A percentile compares a stretch with the other conserved stretches of the same genome.
phyloP scores from a whole-genome alignment of 2,888 invertebrate genomes.

The Drosophila suboccidentalis region DNA sequence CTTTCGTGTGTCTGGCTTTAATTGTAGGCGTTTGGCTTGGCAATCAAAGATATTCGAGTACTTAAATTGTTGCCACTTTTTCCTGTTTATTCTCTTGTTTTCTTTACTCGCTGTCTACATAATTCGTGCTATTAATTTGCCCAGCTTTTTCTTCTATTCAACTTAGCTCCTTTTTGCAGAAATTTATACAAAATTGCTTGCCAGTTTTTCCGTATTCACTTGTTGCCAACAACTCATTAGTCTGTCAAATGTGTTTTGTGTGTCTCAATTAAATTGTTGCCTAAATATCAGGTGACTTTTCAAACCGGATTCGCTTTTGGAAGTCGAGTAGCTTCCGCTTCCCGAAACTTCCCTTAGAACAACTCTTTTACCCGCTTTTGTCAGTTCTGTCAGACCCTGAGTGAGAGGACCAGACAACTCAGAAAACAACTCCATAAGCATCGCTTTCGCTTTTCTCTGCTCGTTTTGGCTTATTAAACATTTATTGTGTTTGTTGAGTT shows the following conservation, averaged over 20 bases:
- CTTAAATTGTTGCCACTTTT: conserved; percentile 40
- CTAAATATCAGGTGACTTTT: conserved; percentile 20
- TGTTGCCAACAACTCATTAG: conserved; percentile 1
- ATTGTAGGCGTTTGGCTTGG: conserved; percentile 57
- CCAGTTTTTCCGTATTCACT: neutral
- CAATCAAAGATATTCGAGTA: conserved; percentile 25
- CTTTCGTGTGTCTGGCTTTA: conserved; percentile 22
- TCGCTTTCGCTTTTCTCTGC: conserved; percentile 43
- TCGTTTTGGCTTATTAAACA: conserved; percentile 78
- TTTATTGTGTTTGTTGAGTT: conserved; percentile 78
- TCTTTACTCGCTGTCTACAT: neutral
- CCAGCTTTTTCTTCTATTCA: neutral
- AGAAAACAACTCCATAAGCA: conserved; percentile 16
- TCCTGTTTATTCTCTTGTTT: neutral
- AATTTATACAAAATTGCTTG: neutral
- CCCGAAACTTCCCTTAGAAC: conserved; percentile 50
- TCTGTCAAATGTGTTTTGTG: conserved; percentile 1
- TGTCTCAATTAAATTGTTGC: conserved; percentile 11
- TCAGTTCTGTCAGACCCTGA: neutral
- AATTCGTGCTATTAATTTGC: neutral
- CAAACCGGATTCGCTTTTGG: conserved; percentile 38
- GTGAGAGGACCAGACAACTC: conserved; percentile 7
- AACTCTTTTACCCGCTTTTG: neutral
- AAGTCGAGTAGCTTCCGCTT: conserved; percentile 62
- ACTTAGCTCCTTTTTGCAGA: neutral